Conservation (phyloP, 2,113 vertebrate genomes). For the Petrocephalus zakoni region DNA sequence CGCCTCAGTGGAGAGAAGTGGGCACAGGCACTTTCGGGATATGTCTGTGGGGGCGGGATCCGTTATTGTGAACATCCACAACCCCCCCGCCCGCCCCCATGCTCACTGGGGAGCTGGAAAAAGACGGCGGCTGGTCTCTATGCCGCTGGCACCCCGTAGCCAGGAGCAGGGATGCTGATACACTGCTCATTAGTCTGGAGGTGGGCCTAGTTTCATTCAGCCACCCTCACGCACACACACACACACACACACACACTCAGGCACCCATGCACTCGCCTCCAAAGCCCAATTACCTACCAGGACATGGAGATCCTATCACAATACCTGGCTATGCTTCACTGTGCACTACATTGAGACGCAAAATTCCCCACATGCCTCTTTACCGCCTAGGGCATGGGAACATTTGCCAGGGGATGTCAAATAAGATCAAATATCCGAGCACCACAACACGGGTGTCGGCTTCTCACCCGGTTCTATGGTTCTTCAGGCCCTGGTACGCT, state of each 20-base stretch:
- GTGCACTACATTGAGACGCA: constrained; percentile 34
- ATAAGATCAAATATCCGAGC: neutral
- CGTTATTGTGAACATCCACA: neutral
- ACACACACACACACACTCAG: constrained; percentile 32
- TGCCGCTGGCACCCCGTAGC: neutral
- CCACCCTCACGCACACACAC: constrained; percentile 24
- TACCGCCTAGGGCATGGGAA: constrained; percentile 27
- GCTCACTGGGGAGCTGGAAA: neutral
- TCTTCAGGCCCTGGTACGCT: constrained; percentile 18
- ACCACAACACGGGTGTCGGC: neutral
- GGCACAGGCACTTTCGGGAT: constrained; percentile 43
- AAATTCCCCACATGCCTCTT: constrained; percentile 44
- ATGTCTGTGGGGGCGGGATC: constrained; percentile 26
- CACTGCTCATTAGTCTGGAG: constrained; percentile 3
- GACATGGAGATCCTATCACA: constrained; percentile 51
- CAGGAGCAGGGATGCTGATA: neutral
- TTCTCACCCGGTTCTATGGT: constrained; percentile 13
- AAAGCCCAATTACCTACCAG: constrained; percentile 56
- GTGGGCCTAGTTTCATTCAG: neutral
- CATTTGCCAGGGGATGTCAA: neutral
- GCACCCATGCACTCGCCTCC: constrained; percentile 15
- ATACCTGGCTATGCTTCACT: constrained; percentile 42
- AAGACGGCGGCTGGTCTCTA: neutral
- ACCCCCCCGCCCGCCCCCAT: constrained; percentile 41
- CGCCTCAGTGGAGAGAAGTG: constrained; percentile 43